Base-by-base conservation (phyloP, 2,797 vertebrate genomes). In the Xerus rutilus region DNA sequence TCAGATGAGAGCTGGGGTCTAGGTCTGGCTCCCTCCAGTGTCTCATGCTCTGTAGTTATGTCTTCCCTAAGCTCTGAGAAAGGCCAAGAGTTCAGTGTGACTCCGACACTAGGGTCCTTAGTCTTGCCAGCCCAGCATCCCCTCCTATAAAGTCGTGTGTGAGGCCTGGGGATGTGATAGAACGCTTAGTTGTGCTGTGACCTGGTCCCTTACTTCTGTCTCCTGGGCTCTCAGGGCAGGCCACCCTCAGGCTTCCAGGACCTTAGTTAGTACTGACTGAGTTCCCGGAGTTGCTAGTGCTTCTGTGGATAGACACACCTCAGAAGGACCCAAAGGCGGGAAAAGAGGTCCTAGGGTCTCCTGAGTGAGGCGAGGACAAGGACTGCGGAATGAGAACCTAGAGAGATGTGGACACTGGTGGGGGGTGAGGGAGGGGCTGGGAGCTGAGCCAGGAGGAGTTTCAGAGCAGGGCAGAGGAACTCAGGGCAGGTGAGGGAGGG, bases 71-170 rank as follows among this genome's bases (percentile, higher is more conserved):
- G 57, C 5, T 7, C 12, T 7, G 8, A 65, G 1, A 17, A 23
- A 86, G 69, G 28, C 30, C 25, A 15, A 12, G 78, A 39, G 79
- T 52, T 45, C 45, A 10, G 14, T 35, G 49, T 1, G 25, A 15
- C 67, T 57, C 35, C 15, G 73, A 43, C 8, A 0, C 0, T 1
- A 15, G 0, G 15, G 5, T 30, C 4, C 30, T 90, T 28, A 4
- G 82, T 35, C 25, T 73, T 10, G 0, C 0, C 43, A 30, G 35
- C 32, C 47, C 1, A 0, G 7, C 20, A 25, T 77, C 64, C 10
- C 8, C 30, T 18, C 12, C 13, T 47, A 11, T 12, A 7, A 14
- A 18, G 52, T 11, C 47, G 9, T 3, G 4, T 3, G 0, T 21
- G 70, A 49, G 54, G 8, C 4, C 0, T 25, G 21, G 88, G 5